phyloP scores from a whole-genome alignment of 2,888 invertebrate genomes.

The Cephus pulcher region DNA sequence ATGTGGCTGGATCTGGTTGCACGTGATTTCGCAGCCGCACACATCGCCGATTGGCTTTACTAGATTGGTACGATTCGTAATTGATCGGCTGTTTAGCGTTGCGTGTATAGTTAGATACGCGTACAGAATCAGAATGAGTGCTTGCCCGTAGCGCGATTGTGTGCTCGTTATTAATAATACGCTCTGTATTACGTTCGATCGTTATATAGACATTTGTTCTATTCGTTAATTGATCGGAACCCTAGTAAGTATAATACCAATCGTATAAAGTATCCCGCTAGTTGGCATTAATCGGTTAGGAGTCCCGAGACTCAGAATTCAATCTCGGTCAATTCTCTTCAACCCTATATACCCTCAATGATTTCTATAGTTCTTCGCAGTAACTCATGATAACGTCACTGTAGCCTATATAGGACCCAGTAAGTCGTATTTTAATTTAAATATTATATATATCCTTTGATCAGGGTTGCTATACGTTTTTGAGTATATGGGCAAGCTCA shows the following conservation, averaged over 20 bases:
- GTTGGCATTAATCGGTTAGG: conserved; percentile 43
- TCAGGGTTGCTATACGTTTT: not conserved
- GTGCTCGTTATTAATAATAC: conserved; percentile 3
- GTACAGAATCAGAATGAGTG: not conserved
- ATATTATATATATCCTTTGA: not conserved
- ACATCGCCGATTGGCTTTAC: not conserved
- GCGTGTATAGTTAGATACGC: not conserved
- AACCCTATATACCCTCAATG: not conserved
- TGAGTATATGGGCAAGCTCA: not conserved
- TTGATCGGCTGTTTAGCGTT: conserved; percentile 30
- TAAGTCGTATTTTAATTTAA: not conserved
- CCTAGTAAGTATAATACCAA: not conserved
- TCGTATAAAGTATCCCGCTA: conserved; percentile 28
- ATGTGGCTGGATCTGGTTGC: not conserved
- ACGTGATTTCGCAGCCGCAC: conserved; percentile 11
- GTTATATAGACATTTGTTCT: conserved; percentile 6
- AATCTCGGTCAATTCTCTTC: not conserved
- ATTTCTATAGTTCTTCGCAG: not conserved
- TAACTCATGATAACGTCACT: not conserved
- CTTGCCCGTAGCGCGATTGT: not conserved
- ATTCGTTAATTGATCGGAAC: conserved; percentile 20
- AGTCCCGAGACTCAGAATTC: not conserved
- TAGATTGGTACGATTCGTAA: conserved; percentile 24
- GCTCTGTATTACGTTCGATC: not conserved
- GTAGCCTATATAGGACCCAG: not conserved